Evolutionary conservation across 2,113 vertebrate genomes (phyloP).

Genomic region (Sclerurus mexicanus): DNA sequence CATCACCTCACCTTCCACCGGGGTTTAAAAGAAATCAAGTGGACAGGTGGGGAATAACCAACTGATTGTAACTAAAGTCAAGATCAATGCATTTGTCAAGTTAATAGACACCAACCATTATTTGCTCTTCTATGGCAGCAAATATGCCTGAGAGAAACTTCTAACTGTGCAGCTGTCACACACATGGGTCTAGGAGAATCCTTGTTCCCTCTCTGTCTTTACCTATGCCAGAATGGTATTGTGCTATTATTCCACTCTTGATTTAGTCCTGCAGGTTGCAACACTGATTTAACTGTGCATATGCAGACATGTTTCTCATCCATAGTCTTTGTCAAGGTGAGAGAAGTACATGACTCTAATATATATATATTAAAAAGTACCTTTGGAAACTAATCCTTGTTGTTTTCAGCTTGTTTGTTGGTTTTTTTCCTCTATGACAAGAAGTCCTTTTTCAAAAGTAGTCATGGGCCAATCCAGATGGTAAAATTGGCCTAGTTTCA

Average conservation of each 20-base stretch:
- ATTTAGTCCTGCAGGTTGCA: neutral
- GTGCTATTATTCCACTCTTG: neutral
- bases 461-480: neutral
- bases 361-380: neutral
- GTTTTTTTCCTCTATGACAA: neutral
- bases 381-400: neutral
- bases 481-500: neutral
- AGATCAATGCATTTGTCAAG: neutral
- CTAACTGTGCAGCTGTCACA: neutral
- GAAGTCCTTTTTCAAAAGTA: neutral
- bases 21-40: neutral
- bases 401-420: neutral
- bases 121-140: neutral
- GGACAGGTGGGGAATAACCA: neutral
- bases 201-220: neutral
- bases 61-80: neutral
- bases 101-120: neutral
- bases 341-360: neutral
- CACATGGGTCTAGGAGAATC: neutral
- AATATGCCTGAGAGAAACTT: neutral
- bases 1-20: neutral
- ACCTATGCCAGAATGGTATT: neutral
- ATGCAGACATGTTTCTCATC: neutral
- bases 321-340: neutral
- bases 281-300: neutral